Evolutionary conservation across 2,113 vertebrate genomes (phyloP), one percentile per base, ranked within the genome.

Genomic region (Paradisaea rubra): DNA sequence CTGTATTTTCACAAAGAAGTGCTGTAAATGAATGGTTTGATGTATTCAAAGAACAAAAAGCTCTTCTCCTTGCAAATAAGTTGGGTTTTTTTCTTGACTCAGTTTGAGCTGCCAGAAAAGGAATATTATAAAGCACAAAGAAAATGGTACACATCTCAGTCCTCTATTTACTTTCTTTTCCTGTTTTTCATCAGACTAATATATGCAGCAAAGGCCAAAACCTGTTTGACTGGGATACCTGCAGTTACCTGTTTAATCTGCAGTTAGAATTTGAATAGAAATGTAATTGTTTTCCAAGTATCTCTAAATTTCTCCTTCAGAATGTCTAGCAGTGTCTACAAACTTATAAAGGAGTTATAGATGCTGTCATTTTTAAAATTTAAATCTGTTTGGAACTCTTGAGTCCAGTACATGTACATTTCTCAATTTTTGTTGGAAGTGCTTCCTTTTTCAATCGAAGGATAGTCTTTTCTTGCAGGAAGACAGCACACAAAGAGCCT

Each of bases 161-260:
- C 92, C 77, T 90, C 89, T 76, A 18, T 91, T 87, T 89, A 52
- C 90, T 97, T 97, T 93, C 91, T 94, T 93, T 97, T 97, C 77
- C 88, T 97, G 96, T 97, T 97, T 97, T 93, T 74, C 94, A 72
- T 96, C 56, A 74, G 59, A 52, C 13, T 84, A 63, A 45, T n/a
- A 9, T 77, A 53, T 61, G 52, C 6, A 8, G 33, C 50, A 86
- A 27, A 88, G 45, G 35, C 44, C 17, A 81, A n/a, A 65, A 64
- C 87, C 86, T 84, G 41, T 86, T 81, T 91, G 20, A 42, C 42
- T 61, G 73, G 47, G 33, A 39, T 89, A 31, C 52, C 22, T 91
- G 52, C 52, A 84, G 73, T 66, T 93, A 90, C 57, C 71, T 77
- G 35, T 77, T 79, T 35, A 47, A 82, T 76, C 61, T 81, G 57